Conservation (phyloP, 2,888 invertebrate species). For the Ypsolopha scabrella region DNA sequence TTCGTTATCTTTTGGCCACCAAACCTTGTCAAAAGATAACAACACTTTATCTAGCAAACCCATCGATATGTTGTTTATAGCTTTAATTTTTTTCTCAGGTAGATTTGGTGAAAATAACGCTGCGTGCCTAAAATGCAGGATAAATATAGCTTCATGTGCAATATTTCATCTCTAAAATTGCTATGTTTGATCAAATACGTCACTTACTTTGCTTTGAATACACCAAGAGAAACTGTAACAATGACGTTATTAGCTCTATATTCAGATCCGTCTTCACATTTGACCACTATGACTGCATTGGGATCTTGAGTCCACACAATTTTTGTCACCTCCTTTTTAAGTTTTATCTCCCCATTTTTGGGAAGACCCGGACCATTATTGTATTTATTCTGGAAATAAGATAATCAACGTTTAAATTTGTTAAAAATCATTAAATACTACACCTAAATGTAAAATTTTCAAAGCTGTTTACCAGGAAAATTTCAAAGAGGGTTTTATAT, state of each 20-base stretch:
- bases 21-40: slow-evolving; percentile 68
- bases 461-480: slow-evolving; percentile 9
- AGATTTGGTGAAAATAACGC: slow-evolving; percentile 62
- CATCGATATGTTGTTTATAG: slow-evolving; percentile 65
- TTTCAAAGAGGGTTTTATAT: slow-evolving; percentile 10
- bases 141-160: no score
- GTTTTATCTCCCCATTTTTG: background rate
- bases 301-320: background rate
- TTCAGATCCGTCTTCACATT: slow-evolving; percentile 2
- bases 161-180: no score
- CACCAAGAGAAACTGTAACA: slow-evolving; percentile 4
- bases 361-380: slow-evolving; percentile 1
- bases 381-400: slow-evolving; percentile 3
- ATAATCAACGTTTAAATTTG: background rate
- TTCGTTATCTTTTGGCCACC: slow-evolving; percentile 61
- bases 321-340: slow-evolving; percentile 1
- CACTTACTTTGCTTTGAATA: slow-evolving; percentile 2
- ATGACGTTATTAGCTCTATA: slow-evolving; percentile 2
- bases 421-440: background rate
- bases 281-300: background rate
- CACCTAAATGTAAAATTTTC: background rate
- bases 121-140: slow-evolving; percentile 23
- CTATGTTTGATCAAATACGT: no score
- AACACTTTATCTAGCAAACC: slow-evolving; percentile 75
- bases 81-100: slow-evolving; percentile 49